A percentile compares a stretch with the other conserved stretches of the same genome.
These are phyloP conservation scores for Alligator mississippiensis DNA, from an alignment of 2,113 vertebrate genomes.

Conservation along the genomic window DNA sequence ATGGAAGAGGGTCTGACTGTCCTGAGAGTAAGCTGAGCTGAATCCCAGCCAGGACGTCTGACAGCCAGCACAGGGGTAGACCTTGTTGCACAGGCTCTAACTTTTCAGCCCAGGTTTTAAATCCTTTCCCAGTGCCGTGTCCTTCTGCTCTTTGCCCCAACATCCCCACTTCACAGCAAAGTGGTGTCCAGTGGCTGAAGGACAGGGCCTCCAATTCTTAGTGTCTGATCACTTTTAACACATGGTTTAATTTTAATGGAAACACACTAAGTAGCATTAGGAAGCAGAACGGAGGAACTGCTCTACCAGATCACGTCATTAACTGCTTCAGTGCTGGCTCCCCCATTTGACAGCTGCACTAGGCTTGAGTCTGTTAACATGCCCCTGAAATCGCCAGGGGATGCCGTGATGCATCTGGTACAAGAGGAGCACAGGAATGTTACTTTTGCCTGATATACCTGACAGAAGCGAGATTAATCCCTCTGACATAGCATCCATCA, in stretches of 20 bases:
- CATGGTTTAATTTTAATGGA: conserved; percentile 39
- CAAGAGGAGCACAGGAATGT: conserved; percentile 65
- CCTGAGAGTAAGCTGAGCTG: not conserved
- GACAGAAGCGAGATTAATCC: conserved; percentile 57
- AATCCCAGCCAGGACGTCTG: not conserved
- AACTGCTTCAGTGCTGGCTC: conserved; percentile 57
- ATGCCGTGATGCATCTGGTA: conserved; percentile 62
- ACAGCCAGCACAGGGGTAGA: not conserved
- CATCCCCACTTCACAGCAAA: not conserved
- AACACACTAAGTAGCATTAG: conserved; percentile 36
- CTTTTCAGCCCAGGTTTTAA: conserved; percentile 1
- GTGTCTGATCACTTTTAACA: not conserved
- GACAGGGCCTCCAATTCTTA: not conserved
- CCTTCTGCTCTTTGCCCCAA: not conserved
- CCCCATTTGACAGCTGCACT: not conserved
- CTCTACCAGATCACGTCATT: conserved; percentile 9
- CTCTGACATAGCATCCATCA: conserved; percentile 50
- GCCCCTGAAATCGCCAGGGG: conserved; percentile 62
- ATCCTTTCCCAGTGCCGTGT: not conserved
- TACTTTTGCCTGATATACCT: conserved; percentile 61
- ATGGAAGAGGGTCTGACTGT: not conserved
- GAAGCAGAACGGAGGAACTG: conserved; percentile 25
- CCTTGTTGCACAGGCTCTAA: not conserved
- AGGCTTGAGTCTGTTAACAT: conserved; percentile 61
- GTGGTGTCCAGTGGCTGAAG: not conserved